Conservation (phyloP, 2,797 vertebrate genomes). For the Sylvilagus floridanus region DNA sequence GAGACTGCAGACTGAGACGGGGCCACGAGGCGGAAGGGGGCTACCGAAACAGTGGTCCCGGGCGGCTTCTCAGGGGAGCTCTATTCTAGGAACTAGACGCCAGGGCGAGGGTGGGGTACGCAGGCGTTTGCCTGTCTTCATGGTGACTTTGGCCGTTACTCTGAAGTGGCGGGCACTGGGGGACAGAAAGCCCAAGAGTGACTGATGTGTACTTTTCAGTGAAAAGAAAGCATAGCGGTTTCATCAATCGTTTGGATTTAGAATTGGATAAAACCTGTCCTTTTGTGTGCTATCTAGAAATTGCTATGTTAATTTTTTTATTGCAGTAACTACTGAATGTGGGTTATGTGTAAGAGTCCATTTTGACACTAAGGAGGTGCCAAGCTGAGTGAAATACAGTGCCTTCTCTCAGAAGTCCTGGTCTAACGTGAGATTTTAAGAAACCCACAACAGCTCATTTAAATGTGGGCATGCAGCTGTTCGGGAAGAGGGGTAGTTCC, state of each 20-base stretch:
- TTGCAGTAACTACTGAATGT: background rate
- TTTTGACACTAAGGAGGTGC: background rate
- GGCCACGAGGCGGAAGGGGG: background rate
- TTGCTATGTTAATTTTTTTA: slow-evolving; percentile 9
- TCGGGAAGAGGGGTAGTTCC: background rate
- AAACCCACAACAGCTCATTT: background rate
- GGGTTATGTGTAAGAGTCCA: background rate
- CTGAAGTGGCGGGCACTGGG: background rate
- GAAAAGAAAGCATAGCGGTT: background rate
- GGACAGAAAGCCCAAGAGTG: background rate
- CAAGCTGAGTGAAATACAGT: background rate
- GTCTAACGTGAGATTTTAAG: background rate
- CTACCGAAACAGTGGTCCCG: background rate
- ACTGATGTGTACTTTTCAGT: slow-evolving; percentile 21
- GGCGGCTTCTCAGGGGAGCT: background rate
- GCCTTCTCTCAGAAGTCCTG: slow-evolving; percentile 45
- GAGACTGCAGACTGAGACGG: background rate
- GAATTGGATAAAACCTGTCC: background rate
- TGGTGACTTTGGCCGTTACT: background rate
- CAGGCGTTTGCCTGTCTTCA: background rate
- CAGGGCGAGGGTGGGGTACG: too few relatives aligned
- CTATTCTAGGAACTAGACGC: too few relatives aligned
- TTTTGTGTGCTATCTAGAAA: slow-evolving; percentile 16
- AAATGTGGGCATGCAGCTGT: background rate
- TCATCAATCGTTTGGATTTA: slow-evolving; percentile 21